Evolutionary conservation across 2,797 vertebrate species (phyloP).

Genomic region (Todus mexicanus): DNA sequence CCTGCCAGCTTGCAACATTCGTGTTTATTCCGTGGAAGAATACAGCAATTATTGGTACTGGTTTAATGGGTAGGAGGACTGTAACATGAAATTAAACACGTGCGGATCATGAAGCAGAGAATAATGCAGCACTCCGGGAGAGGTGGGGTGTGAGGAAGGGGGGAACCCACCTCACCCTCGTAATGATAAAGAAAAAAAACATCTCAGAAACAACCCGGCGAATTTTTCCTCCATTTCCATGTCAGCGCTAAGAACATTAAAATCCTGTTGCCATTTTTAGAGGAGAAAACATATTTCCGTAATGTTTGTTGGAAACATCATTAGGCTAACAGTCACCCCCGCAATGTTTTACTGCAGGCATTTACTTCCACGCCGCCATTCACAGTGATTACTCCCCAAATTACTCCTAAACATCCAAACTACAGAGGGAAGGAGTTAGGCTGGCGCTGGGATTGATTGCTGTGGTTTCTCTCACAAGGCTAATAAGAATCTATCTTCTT

Average conservation of each 20-base stretch:
- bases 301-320: slow-evolving; percentile 25
- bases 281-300: slow-evolving; percentile 24
- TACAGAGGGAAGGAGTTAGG: background rate
- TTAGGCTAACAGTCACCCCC: slow-evolving; percentile 38
- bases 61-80: background rate
- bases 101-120: background rate
- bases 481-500: slow-evolving; percentile 4
- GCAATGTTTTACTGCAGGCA: slow-evolving; percentile 46
- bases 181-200: background rate
- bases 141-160: background rate
- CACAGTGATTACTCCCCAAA: slow-evolving; percentile 26
- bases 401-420: slow-evolving; percentile 33
- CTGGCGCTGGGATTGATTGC: background rate
- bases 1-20: background rate
- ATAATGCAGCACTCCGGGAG: background rate
- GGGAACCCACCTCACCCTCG: background rate
- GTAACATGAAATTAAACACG: background rate
- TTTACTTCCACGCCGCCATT: slow-evolving; percentile 20
- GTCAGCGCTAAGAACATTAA: background rate
- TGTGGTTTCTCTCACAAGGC: slow-evolving; percentile 1
- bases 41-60: slow-evolving; percentile 19
- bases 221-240: background rate
- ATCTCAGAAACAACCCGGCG: background rate
- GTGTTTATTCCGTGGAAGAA: background rate
- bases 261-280: slow-evolving; percentile 27